Evolutionary conservation across 2,888 invertebrate genomes (phyloP).

Genomic region (Philereme vetulata): DNA sequence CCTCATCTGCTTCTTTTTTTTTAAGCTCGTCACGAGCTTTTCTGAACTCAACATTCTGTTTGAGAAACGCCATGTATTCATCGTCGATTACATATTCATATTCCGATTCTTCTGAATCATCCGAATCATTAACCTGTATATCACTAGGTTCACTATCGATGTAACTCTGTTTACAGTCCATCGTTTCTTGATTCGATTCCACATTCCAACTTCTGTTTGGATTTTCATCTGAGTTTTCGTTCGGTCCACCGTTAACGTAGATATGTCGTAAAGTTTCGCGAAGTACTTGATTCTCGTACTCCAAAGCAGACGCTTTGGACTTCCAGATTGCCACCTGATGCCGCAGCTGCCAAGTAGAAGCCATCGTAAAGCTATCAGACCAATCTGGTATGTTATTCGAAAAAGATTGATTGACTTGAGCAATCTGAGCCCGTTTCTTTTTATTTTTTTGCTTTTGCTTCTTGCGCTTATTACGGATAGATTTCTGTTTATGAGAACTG

Average conservation of each 20-base stretch:
- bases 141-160: slow-evolving; percentile 6
- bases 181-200: not conserved
- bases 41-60: slow-evolving; percentile 83
- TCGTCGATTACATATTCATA: slow-evolving; percentile 82
- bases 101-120: slow-evolving; percentile 36
- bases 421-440: slow-evolving; percentile 41
- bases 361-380: slow-evolving; percentile 67
- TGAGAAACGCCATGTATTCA: slow-evolving; percentile 85
- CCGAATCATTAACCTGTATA: slow-evolving; percentile 17
- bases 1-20: slow-evolving; percentile 54
- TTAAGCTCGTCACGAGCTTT: slow-evolving; percentile 58
- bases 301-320: slow-evolving; percentile 81
- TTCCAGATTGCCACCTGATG: slow-evolving; percentile 86
- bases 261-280: slow-evolving; percentile 75
- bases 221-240: slow-evolving; percentile 18
- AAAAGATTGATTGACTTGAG: slow-evolving; percentile 43
- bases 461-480: slow-evolving; percentile 44
- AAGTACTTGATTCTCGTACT: slow-evolving; percentile 83
- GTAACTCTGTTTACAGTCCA: slow-evolving; percentile 21
- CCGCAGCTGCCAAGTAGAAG: slow-evolving; percentile 78
- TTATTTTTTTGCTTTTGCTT: slow-evolving; percentile 56
- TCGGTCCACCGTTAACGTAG: slow-evolving; percentile 35
- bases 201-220: not conserved
- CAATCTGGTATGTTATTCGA: slow-evolving; percentile 66
- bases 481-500: slow-evolving; percentile 37